Conservation (phyloP, 1,140 invertebrate species). For the Heliconius melpomene region DNA sequence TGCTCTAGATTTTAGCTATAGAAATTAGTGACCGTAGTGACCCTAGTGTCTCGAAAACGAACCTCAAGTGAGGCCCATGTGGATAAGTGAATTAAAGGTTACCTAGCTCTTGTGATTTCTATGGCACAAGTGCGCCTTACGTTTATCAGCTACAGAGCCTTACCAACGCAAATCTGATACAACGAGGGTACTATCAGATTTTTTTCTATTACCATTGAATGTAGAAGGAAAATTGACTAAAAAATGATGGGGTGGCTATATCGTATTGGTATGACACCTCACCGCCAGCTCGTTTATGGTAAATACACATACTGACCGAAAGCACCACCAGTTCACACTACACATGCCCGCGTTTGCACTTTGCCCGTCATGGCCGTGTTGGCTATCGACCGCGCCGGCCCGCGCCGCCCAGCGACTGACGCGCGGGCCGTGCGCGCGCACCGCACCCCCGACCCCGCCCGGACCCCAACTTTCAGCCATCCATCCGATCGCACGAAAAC, state of each 20-base stretch:
- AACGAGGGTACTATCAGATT: not conserved
- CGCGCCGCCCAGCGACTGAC: slow-evolving; percentile 77
- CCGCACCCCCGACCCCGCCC: slow-evolving; percentile 39
- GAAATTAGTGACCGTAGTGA: slow-evolving; percentile 10
- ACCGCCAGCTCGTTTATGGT: not conserved
- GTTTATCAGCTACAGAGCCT: not conserved
- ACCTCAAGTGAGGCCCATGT: slow-evolving; percentile 4
- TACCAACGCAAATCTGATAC: not conserved
- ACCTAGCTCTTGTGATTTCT: slow-evolving; percentile 12
- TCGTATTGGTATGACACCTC: slow-evolving; percentile 7
- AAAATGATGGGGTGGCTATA: not conserved
- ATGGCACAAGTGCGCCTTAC: slow-evolving; percentile 9
- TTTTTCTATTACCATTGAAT: not conserved
- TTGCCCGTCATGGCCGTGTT: slow-evolving; percentile 67
- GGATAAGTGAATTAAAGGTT: slow-evolving; percentile 20
- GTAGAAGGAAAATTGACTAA: not conserved
- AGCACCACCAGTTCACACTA: slow-evolving; percentile 51
- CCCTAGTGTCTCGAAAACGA: not conserved
- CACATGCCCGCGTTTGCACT: slow-evolving; percentile 65
- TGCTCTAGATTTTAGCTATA: slow-evolving; percentile 24
- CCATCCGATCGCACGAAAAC: slow-evolving; percentile 23
- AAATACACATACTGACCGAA: slow-evolving; percentile 50
- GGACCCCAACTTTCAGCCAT: slow-evolving; percentile 41
- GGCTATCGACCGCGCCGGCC: slow-evolving; percentile 76
- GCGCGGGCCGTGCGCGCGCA: slow-evolving; percentile 74